phyloP scores from a whole-genome alignment of 2,888 invertebrate genomes.

The Drosophila multiciliata region DNA sequence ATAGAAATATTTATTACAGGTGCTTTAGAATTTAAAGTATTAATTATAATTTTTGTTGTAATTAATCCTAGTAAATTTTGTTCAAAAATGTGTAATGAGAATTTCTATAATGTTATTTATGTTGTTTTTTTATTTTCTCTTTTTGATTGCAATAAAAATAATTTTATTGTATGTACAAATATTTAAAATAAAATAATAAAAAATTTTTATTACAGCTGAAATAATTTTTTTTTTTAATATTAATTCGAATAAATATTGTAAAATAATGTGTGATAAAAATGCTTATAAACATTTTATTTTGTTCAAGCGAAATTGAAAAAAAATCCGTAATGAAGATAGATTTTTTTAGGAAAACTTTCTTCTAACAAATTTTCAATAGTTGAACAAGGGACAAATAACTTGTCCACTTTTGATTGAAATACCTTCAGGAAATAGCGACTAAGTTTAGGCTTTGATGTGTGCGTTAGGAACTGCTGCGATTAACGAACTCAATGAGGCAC shows the following conservation, averaged over 20 bases:
- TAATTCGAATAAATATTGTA: neutral
- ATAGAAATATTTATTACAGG: no score
- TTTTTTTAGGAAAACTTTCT: neutral
- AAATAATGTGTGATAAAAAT: neutral
- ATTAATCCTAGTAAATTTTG: neutral
- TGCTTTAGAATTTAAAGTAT: no score
- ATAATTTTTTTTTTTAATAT: neutral
- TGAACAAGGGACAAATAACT: neutral
- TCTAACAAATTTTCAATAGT: neutral
- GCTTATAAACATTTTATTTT: neutral
- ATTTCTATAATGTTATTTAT: neutral
- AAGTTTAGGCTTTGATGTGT: conserved; percentile 58
- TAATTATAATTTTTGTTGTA: no score
- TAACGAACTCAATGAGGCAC: conserved; percentile 53
- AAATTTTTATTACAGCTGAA: neutral
- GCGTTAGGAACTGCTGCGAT: conserved; percentile 33
- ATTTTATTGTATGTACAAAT: no score
- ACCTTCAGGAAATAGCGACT: conserved; percentile 8
- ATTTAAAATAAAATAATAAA: no score
- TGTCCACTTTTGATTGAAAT: conserved; percentile 43
- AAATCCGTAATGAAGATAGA: neutral
- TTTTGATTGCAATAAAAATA: neutral
- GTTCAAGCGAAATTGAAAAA: neutral
- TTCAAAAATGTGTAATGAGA: neutral
- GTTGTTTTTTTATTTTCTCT: neutral